Conservation (phyloP, 2,113 vertebrate species). For the Charadrius vociferus region DNA sequence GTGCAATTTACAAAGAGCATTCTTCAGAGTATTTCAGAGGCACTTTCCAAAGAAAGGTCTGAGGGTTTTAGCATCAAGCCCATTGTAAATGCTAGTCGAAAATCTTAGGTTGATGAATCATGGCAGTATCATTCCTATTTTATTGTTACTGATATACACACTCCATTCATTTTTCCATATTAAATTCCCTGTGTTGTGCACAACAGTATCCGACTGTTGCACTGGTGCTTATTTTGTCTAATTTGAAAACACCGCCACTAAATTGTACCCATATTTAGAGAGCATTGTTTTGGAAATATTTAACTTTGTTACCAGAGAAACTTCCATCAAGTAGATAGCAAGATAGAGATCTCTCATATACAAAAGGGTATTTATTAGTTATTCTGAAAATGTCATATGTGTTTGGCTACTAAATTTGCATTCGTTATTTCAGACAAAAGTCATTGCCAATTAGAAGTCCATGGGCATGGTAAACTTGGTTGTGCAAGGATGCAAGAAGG, state of each 20-base stretch:
- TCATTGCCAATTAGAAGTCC: background rate
- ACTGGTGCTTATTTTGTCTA: constrained; percentile 34
- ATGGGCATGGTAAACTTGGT: background rate
- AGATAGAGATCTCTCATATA: constrained; percentile 9
- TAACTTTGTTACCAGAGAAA: constrained; percentile 68
- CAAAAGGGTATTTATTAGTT: background rate
- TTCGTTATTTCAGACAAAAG: constrained; percentile 23
- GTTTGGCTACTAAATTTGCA: constrained; percentile 38
- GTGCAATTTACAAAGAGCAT: constrained; percentile 38
- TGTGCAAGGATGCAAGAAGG: background rate
- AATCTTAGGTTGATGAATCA: background rate
- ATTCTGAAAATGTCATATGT: constrained; percentile 12
- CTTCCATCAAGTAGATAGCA: background rate
- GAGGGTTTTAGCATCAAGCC: background rate
- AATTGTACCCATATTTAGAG: constrained; percentile 23
- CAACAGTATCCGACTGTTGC: background rate
- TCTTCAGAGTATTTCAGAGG: constrained; percentile 7
- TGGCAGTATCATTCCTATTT: background rate
- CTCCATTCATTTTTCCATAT: constrained; percentile 22
- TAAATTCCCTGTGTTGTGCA: background rate
- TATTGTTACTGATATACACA: background rate
- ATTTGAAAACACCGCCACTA: constrained; percentile 36
- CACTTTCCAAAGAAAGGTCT: constrained; percentile 25
- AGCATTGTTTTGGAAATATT: constrained; percentile 64
- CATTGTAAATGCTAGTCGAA: background rate